Conservation (phyloP, 1,140 invertebrate species). For the Bombus superbus region DNA sequence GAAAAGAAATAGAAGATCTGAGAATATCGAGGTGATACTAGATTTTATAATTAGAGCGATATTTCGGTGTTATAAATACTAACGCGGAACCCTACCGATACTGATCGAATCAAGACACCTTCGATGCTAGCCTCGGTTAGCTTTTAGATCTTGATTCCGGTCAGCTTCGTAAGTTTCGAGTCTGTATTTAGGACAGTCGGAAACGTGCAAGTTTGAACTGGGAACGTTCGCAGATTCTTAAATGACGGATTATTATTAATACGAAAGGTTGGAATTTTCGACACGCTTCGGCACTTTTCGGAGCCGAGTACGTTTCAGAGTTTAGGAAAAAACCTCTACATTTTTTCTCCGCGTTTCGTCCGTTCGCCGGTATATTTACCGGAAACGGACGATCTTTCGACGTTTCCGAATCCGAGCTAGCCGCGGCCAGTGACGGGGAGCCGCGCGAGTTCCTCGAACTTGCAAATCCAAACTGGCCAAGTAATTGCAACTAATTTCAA, state of each 20-base stretch:
- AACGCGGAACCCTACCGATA: neutral
- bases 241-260: too few relatives aligned
- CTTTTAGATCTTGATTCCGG: neutral
- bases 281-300: too few relatives aligned
- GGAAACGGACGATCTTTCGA: too few relatives aligned
- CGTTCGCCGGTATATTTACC: too few relatives aligned
- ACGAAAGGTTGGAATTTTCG: too few relatives aligned
- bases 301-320: too few relatives aligned
- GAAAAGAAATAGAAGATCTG: slow-evolving; percentile 1
- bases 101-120: neutral
- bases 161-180: neutral
- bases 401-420: too few relatives aligned
- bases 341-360: too few relatives aligned
- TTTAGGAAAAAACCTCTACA: too few relatives aligned
- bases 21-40: neutral
- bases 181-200: neutral
- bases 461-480: too few relatives aligned
- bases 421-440: neutral
- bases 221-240: too few relatives aligned
- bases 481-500: neutral
- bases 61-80: slow-evolving; percentile 19
- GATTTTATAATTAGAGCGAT: slow-evolving; percentile 31
- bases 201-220: too few relatives aligned
- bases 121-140: neutral
- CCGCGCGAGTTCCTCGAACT: neutral